A percentile compares a stretch with the other conserved stretches of the same genome.
Evolutionary conservation across 2,888 invertebrate species (phyloP).

Genomic region (Zaprionus obscuricornis): DNA sequence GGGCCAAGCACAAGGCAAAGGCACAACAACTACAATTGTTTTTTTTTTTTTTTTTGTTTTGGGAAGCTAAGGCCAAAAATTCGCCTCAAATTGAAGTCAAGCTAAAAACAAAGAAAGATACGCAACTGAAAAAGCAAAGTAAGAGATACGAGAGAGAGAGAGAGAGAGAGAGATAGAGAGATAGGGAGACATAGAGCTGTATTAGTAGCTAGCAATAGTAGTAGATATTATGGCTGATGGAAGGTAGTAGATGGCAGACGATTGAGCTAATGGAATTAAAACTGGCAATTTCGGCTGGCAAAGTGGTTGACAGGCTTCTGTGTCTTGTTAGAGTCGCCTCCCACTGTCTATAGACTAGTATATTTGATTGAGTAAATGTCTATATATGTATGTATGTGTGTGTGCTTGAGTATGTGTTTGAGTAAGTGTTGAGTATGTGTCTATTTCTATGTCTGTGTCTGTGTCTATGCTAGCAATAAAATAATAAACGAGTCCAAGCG

Average conservation of each 20-base stretch:
- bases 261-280: constrained; percentile 72
- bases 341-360: too few relatives aligned
- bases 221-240: background rate
- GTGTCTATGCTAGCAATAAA: constrained; percentile 18
- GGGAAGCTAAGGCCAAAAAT: too few relatives aligned
- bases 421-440: background rate
- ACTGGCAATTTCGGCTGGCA: constrained; percentile 67
- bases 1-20: too few relatives aligned
- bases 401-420: background rate
- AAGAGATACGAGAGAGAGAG: too few relatives aligned
- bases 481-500: constrained; percentile 54
- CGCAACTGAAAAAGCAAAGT: too few relatives aligned
- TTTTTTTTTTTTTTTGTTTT: too few relatives aligned
- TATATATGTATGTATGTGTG: background rate
- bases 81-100: too few relatives aligned
- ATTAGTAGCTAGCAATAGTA: constrained; percentile 1
- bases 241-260: constrained; percentile 11
- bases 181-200: too few relatives aligned
- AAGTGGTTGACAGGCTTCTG: constrained; percentile 55
- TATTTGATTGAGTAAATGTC: constrained; percentile 9
- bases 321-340: constrained; percentile 34
- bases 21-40: too few relatives aligned
- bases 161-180: too few relatives aligned
- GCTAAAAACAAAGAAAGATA: too few relatives aligned
- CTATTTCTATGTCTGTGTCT: background rate